phyloP scores from a whole-genome alignment of 2,113 vertebrate species.

The Ptilorrhoa leucosticta region DNA sequence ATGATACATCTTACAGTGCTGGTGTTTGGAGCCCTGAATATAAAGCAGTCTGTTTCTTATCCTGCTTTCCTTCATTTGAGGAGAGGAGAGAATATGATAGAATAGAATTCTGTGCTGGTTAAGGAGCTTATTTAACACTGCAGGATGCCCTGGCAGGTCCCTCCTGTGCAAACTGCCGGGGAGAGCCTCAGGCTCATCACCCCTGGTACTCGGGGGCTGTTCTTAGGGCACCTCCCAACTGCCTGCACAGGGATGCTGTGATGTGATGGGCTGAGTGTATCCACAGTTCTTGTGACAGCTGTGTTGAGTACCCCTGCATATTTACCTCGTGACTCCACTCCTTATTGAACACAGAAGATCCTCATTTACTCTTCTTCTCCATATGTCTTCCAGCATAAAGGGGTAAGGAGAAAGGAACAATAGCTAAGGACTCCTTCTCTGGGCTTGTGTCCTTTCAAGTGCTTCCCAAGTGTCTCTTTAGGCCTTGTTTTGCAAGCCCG shows the following conservation, averaged over 20 bases:
- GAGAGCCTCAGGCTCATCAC: not conserved
- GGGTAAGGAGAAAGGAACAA: not conserved
- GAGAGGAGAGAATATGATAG: not conserved
- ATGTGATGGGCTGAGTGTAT: not conserved
- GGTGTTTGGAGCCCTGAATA: not conserved
- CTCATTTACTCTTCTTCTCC: not conserved
- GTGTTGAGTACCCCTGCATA: not conserved
- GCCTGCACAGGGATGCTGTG: rapidly evolving
- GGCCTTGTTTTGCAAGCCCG: not conserved
- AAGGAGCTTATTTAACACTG: not conserved
- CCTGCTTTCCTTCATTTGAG: not conserved
- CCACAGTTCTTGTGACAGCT: not conserved
- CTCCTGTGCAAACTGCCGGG: not conserved
- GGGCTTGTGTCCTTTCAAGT: not conserved
- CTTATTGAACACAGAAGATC: not conserved
- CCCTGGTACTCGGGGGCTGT: not conserved
- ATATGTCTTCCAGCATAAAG: not conserved
- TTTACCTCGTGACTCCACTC: not conserved
- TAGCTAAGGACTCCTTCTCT: not conserved
- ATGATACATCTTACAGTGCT: not conserved
- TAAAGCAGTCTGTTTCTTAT: not conserved
- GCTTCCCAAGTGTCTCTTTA: not conserved
- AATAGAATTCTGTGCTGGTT: not conserved
- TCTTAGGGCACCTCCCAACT: not conserved
- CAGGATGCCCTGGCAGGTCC: not conserved